These are phyloP conservation scores for Rhynchophorus ferrugineus DNA, from an alignment of 1,140 invertebrate species.

Conservation along the genomic window DNA sequence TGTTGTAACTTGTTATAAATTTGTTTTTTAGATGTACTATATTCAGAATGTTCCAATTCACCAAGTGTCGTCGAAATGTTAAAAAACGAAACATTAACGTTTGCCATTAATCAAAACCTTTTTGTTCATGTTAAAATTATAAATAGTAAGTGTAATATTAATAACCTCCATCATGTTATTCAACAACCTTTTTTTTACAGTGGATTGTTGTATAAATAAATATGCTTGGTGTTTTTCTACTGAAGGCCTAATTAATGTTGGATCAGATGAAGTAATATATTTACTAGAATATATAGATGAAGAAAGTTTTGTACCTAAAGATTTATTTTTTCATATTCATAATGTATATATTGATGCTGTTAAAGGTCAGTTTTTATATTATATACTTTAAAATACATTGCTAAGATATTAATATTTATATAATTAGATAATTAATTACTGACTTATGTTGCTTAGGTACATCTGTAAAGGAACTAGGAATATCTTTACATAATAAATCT, in stretches of 20 bases:
- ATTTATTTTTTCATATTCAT: conserved; percentile 71
- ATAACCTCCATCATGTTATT: not conserved
- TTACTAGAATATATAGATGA: conserved; percentile 66
- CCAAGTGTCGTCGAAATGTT: conserved; percentile 45
- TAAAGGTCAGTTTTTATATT: conserved; percentile 49
- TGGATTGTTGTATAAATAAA: conserved; percentile 76
- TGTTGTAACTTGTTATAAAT: too few relatives aligned
- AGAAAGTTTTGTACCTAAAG: conserved; percentile 62
- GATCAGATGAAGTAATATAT: conserved; percentile 80
- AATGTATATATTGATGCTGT: conserved; percentile 70
- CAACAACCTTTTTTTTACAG: conserved; percentile 41
- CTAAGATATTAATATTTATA: too few relatives aligned
- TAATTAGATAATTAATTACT: not conserved
- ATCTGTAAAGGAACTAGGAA: conserved; percentile 65
- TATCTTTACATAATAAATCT: conserved; percentile 52
- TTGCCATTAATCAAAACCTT: conserved; percentile 74
- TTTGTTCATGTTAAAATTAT: conserved; percentile 70
- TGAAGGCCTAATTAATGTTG: conserved; percentile 70
- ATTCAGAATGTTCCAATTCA: conserved; percentile 49
- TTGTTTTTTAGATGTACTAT: conserved; percentile 49
- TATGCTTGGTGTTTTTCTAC: conserved; percentile 76
- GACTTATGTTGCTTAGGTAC: conserved; percentile 47
- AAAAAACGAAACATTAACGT: conserved; percentile 60
- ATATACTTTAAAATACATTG: not conserved
- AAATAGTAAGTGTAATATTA: conserved; percentile 54